Conservation (phyloP, 2,113 vertebrate genomes). For the Myotis davidii region DNA sequence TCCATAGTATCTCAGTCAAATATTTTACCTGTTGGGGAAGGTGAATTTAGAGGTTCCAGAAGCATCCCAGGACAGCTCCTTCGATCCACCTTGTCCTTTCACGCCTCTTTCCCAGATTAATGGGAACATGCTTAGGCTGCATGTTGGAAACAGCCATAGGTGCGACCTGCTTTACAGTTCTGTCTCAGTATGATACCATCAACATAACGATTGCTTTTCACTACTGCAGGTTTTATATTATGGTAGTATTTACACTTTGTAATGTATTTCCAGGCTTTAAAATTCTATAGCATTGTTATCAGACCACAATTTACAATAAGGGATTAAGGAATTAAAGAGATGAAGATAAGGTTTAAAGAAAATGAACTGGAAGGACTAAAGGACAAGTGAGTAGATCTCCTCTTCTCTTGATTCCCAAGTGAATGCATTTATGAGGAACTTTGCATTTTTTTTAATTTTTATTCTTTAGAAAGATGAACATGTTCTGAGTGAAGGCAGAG, state of each 20-base stretch:
- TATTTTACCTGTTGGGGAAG: neutral
- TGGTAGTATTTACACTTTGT: neutral
- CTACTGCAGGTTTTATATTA: slow-evolving; percentile 9
- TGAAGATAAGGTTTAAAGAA: slow-evolving; percentile 30
- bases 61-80: neutral
- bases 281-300: neutral
- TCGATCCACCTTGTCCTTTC: neutral
- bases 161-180: neutral
- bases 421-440: neutral
- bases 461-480: neutral
- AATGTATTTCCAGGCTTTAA: neutral
- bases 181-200: neutral
- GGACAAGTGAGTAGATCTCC: neutral
- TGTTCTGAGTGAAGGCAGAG: neutral
- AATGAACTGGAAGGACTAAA: neutral
- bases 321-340: neutral
- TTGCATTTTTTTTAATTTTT: neutral
- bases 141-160: neutral
- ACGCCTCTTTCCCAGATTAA: neutral
- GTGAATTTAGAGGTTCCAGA: neutral
- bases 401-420: slow-evolving; percentile 19
- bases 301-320: neutral
- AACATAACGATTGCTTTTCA: neutral
- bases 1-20: neutral
- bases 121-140: neutral